Base-by-base conservation (phyloP, 2,113 vertebrate species). In the Pyxicephalus adspersus region DNA sequence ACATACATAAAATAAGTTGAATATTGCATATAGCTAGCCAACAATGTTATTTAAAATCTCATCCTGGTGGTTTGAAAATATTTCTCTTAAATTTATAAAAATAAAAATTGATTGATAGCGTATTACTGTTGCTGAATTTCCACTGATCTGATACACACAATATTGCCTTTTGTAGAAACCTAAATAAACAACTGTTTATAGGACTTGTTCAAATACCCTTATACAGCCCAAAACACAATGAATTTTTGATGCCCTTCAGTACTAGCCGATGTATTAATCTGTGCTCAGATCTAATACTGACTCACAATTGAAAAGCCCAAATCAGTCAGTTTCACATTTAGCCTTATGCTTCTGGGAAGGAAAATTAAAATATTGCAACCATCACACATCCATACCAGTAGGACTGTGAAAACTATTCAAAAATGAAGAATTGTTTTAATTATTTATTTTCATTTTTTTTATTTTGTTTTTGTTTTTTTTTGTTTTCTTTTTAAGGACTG, bases 71-170 rank as follows among this genome's bases (percentile, higher is more conserved):
- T 38, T 38, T 38, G 1, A 45, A 45, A 45, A 11, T 6, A 9
- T 6, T 38, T 8, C 11, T 9, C 38, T 38, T 45, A 15, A 6
- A 45, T 45, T 45, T 45, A 45, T 13, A 45, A 45, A 45, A 13
- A 45, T 45, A 34, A 34, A 34, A 45, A 45, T 13, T 45, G 38
- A 2, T 45, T 45, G 6, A 13, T 8, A 45, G 15, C 9, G 38
- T 45, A 45, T 9, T 9, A 1, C 2, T 60, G 23, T 23, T 65
- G 60, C 64, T 78, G 64, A 66, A 66, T 78, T 57, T 78, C 51
- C 76, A 77, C 65, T 77, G 45, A 65, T 55, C 22, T 34, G 20
- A 65, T 19, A 26, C 28, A 65, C 15, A 22, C 20, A 16, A 34
- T 54, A 20, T 28, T 57, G 51, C 18, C 68, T 26, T 52, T 20